Evolutionary conservation across 2,888 invertebrate genomes (phyloP), one percentile per base, ranked within the genome.

Genomic region (Parnassius mnemosyne): DNA sequence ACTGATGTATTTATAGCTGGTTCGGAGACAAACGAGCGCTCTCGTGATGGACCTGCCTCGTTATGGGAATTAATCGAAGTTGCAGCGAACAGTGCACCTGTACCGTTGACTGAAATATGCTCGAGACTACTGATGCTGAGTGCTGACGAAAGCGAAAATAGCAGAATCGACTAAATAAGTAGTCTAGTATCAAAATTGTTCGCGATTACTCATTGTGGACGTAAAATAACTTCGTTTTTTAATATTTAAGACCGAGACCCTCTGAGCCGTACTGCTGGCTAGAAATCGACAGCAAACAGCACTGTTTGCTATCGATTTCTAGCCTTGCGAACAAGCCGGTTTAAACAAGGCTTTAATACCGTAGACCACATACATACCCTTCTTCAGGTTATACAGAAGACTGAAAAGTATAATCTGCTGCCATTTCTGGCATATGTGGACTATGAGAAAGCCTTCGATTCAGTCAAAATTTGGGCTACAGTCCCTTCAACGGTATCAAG

Each of bases 51-150:
- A 90, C 89, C 87, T 81, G 84, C 83, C 90, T 90, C 90, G 90
- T 91, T 91, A 90, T 90, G 85, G 84, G 89, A 89, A 90, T 91
- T 91, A 91, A 91, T 91, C 91, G 90, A 87, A 89, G 83, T 84
- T 83, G 85, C 84, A 84, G 77, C 81, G 77, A 79, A 81, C 80
- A 77, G 83, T 80, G 79, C 89, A 88, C 89, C 90, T 89, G 90
- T 80, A 85, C 71, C 71, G 76, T 79, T 79, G 80, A 80, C 84
- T 87, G 85, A 87, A 87, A 88, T 87, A 86, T 87, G 81, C 82
- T 68, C 66, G 68, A 71, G 68, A 67, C 69, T 71, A 68, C 66
- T 67, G 69, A 57, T 58, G 61, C 74, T 72, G 71, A 75, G 57
- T 57, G 61, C 74, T 72, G 71, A 75, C 74, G 70, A 73, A 72